Evolutionary conservation across 2,888 invertebrate species (phyloP).

Genomic region (Magallana nippona): DNA sequence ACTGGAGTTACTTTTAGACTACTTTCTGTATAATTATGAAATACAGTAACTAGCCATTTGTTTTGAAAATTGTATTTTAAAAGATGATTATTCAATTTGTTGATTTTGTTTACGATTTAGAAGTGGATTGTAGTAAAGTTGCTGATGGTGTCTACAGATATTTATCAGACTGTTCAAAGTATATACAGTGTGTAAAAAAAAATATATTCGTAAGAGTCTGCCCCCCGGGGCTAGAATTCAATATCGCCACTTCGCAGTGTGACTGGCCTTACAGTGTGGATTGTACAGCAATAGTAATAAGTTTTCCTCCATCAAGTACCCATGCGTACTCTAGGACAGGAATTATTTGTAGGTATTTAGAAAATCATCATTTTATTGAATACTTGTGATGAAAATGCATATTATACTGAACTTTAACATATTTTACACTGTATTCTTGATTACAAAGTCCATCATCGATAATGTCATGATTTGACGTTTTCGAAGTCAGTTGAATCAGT

Average conservation of each 20-base stretch:
- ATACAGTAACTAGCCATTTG: neutral
- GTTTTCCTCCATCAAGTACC: neutral
- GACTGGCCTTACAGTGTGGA: conserved; percentile 21
- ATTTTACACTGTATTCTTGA: too few relatives aligned
- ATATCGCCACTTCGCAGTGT: neutral
- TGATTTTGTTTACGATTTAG: neutral
- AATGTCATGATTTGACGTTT: too few relatives aligned
- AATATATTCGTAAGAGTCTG: neutral
- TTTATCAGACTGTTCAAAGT: conserved; percentile 3
- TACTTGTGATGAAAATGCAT: too few relatives aligned
- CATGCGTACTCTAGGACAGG: too few relatives aligned
- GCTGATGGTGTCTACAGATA: neutral
- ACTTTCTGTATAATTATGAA: neutral
- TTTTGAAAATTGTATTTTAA: too few relatives aligned
- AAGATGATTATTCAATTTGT: too few relatives aligned
- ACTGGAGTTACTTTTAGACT: too few relatives aligned
- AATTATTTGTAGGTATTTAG: too few relatives aligned
- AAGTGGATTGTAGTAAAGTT: neutral
- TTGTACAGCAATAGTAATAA: neutral
- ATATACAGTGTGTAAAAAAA: conserved; percentile 31
- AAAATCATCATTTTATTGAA: too few relatives aligned
- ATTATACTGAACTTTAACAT: too few relatives aligned
- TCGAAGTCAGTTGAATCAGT: too few relatives aligned
- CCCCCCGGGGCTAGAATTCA: conserved; percentile 8
- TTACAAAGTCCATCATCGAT: too few relatives aligned